A percentile compares a stretch with the other conserved stretches of the same genome.
These are phyloP conservation scores for Armadillidium nasatum DNA, from an alignment of 1,140 invertebrate species.

Conservation along the genomic window DNA sequence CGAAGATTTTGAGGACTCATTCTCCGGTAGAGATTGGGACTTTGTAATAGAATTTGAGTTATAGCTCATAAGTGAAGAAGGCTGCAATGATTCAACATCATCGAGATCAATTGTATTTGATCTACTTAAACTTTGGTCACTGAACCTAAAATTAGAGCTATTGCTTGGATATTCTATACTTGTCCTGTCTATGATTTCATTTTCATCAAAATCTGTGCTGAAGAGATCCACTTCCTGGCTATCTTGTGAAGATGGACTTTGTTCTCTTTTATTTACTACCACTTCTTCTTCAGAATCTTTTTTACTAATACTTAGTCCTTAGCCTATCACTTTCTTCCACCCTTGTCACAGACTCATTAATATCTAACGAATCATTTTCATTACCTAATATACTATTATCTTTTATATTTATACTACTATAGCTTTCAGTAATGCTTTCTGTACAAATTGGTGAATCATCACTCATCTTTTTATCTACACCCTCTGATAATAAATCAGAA, in stretches of 20 bases:
- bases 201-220: slow-evolving; percentile 43
- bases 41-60: neutral
- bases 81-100: slow-evolving; percentile 27
- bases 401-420: too few species aligned
- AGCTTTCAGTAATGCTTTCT: too few species aligned
- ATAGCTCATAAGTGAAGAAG: neutral
- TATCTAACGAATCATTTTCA: neutral
- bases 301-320: slow-evolving; percentile 29
- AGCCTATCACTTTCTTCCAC: slow-evolving; percentile 31
- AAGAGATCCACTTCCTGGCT: slow-evolving; percentile 35
- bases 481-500: too few species aligned
- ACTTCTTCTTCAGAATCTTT: slow-evolving; percentile 12
- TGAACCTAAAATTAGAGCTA: slow-evolving; percentile 9
- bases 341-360: slow-evolving; percentile 25
- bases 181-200: slow-evolving; percentile 43
- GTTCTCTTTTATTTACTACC: slow-evolving; percentile 18
- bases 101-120: slow-evolving; percentile 37
- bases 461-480: too few species aligned
- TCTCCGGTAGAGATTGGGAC: neutral
- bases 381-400: neutral
- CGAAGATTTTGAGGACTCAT: slow-evolving; percentile 23
- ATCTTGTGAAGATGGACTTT: slow-evolving; percentile 17
- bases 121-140: slow-evolving; percentile 23
- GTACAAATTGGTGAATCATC: too few species aligned
- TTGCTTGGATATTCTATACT: slow-evolving; percentile 28